phyloP scores from a whole-genome alignment of 2,797 vertebrate species.

The Percopsis omiscomaycus region DNA sequence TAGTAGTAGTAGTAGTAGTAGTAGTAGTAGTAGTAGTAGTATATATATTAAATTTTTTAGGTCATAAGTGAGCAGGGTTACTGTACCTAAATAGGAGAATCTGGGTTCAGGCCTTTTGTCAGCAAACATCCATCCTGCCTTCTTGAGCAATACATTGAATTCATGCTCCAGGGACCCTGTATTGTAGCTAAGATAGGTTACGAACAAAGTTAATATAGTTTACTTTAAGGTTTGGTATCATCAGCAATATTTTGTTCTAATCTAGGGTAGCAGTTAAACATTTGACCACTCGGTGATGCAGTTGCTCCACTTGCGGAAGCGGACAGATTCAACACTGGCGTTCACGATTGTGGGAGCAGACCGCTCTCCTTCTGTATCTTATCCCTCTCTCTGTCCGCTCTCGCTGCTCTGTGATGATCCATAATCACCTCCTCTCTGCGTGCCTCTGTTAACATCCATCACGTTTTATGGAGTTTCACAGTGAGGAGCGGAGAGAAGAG shows the following conservation, averaged over 20 bases:
- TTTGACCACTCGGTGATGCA: conserved; percentile 61
- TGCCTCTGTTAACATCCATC: conserved; percentile 73
- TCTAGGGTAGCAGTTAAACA: conserved; percentile 19
- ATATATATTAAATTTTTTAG: too few relatives aligned
- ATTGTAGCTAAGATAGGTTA: neutral
- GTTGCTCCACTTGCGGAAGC: conserved; percentile 41
- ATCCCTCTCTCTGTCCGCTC: conserved; percentile 50
- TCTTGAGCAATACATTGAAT: neutral
- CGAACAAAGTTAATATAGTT: neutral
- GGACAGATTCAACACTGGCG: conserved; percentile 8
- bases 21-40: too few relatives aligned
- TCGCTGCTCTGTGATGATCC: conserved; percentile 60
- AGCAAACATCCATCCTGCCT: too few relatives aligned
- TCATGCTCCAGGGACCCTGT: neutral
- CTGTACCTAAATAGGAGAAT: too few relatives aligned
- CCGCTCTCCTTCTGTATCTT: conserved; percentile 23
- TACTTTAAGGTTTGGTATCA: neutral
- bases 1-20: too few relatives aligned
- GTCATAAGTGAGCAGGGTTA: too few relatives aligned
- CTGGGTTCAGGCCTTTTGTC: too few relatives aligned
- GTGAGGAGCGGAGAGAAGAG: conserved; percentile 50
- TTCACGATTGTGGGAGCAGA: conserved; percentile 38
- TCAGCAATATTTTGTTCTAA: neutral
- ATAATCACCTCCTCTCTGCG: conserved; percentile 67
- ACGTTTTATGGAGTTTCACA: conserved; percentile 67